Base-by-base conservation (phyloP, 2,797 vertebrate genomes). In the Tenualosa ilisha region DNA sequence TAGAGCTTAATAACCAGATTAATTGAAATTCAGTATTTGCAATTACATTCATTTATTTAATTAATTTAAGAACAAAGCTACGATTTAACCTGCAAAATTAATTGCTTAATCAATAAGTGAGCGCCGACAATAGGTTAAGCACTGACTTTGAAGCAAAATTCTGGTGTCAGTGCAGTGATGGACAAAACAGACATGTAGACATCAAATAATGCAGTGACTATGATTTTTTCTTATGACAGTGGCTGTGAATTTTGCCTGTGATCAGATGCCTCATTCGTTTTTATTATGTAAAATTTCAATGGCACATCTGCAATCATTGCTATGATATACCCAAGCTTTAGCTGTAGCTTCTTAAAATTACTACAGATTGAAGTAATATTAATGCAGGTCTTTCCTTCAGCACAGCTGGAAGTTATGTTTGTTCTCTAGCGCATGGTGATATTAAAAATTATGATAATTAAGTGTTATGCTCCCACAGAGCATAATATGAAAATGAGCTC, bases 11-110 rank as follows among this genome's bases (percentile, higher is more conserved):
- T 79, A 3, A 79, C 15, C 13, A 1, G 40, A 2, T 22, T 46
- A 12, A 79, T 79, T 79, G 40, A 46, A 46, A 46, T 46, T 43
- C 17, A 46, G 17, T 40, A 22, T 1, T 46, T 20, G 26, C 72
- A 79, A 79, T 46, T 56, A 0, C 4, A 20, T 56, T 56, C 6
- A 20, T 54, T 17, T 54, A 17, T 3, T 54, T 54, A 2, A 54
- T 54, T 75, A 22, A 79, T 46, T 79, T 79, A 79, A 79, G 40
- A 20, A 43, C 72, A 79, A 79, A 79, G 37, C 72, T 22, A 24
- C 8, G 12, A 75, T 17, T 75, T 20, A 40, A 22, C 56, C 17
- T 75, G 68, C 37, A 75, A 75, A 75, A 31, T 31, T 31, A 31
- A 31, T 72, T 17, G 26, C 9, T 31, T 0, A 31, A 68, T 68